phyloP scores from a whole-genome alignment of 1,140 invertebrate species.

The Drosophila azteca region DNA sequence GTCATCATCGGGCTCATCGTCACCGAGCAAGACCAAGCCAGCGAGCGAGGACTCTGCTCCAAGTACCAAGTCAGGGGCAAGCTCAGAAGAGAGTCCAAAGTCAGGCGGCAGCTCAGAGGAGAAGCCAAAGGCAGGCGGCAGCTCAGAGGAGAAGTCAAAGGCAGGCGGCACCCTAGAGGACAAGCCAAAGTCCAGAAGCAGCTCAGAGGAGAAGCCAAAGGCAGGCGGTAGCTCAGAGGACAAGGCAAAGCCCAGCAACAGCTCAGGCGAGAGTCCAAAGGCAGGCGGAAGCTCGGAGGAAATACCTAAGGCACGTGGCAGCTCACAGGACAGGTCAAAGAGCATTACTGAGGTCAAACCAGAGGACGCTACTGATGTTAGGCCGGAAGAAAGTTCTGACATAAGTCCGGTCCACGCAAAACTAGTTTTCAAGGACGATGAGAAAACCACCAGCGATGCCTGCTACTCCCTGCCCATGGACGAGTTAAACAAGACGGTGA shows the following conservation, averaged over 20 bases:
- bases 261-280: slow-evolving; percentile 16
- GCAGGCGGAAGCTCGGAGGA: slow-evolving; percentile 9
- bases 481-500: slow-evolving; percentile 49
- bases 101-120: not conserved
- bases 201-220: not conserved
- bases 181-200: not conserved
- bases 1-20: slow-evolving; percentile 19
- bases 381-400: slow-evolving; percentile 4
- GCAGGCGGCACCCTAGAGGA: slow-evolving; percentile 10
- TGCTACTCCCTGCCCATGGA: slow-evolving; percentile 31
- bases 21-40: slow-evolving; percentile 32
- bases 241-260: slow-evolving; percentile 6
- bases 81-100: slow-evolving; percentile 18
- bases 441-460: not conserved
- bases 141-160: slow-evolving; percentile 7
- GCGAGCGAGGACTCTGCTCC: not conserved
- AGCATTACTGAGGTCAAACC: slow-evolving; percentile 12
- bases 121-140: not conserved
- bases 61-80: slow-evolving; percentile 9
- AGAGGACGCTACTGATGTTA: not conserved
- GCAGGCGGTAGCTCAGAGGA: not conserved
- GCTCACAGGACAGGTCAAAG: slow-evolving; percentile 6
- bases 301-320: slow-evolving; percentile 4
- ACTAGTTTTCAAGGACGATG: slow-evolving; percentile 51
- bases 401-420: slow-evolving; percentile 17